A percentile compares a stretch with the other conserved stretches of the same genome.
Conservation (phyloP, 2,797 vertebrate genomes). For the Knipowitschia caucasica region DNA sequence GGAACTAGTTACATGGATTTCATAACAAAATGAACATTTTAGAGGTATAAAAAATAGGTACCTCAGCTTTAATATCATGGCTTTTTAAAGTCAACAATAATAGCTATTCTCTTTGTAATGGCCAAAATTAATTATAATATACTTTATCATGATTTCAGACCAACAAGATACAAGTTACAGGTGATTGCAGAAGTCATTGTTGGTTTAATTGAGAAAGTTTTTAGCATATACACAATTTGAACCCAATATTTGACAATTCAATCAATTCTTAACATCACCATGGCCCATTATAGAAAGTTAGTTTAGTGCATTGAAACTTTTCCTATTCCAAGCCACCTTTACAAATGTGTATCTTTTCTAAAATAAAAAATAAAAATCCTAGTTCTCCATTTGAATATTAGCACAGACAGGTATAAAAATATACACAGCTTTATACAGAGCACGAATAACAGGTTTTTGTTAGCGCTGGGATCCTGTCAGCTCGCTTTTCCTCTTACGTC, state of each 20-base stretch:
- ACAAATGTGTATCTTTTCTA: conserved; percentile 54
- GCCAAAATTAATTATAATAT: too few species aligned
- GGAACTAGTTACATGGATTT: too few species aligned
- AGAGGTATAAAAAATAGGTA: too few species aligned
- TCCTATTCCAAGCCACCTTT: conserved; percentile 37
- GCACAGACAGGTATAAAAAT: conserved; percentile 74
- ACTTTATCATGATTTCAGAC: too few species aligned
- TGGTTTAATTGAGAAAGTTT: not conserved
- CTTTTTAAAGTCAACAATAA: too few species aligned
- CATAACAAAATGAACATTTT: too few species aligned
- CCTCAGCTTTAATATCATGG: too few species aligned
- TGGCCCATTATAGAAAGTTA: not conserved
- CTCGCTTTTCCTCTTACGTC: conserved; percentile 72
- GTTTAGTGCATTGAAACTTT: conserved; percentile 9
- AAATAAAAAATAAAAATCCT: conserved; percentile 55
- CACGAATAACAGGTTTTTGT: conserved; percentile 73
- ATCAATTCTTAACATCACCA: not conserved
- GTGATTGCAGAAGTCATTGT: not conserved
- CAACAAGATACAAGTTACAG: not conserved
- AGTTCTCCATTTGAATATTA: conserved; percentile 63
- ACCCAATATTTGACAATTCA: too few species aligned
- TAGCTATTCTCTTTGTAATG: too few species aligned
- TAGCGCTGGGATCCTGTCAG: conserved; percentile 77
- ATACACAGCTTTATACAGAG: conserved; percentile 58
- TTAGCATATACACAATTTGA: too few species aligned